Evolutionary conservation across 23 tunicate species (phyloP).

Genomic region (Corella eumyota): DNA sequence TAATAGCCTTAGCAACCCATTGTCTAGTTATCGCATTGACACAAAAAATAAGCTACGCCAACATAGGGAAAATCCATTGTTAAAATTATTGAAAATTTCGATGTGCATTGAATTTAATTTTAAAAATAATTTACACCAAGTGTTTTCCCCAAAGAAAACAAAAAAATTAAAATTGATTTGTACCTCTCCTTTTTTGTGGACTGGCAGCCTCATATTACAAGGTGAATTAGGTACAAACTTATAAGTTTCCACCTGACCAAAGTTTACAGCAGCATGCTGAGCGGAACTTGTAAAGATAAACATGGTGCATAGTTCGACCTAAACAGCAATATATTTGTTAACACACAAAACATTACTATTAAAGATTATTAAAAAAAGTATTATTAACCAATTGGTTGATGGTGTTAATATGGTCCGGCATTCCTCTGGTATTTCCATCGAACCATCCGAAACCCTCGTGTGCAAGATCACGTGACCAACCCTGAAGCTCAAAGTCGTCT

Average conservation of each 20-base stretch:
- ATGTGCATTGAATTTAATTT: too few species aligned
- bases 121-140: too few species aligned
- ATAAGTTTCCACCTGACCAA: slow-evolving; percentile 49
- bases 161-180: too few species aligned
- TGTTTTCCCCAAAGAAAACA: too few species aligned
- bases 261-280: slow-evolving; percentile 63
- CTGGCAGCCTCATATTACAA: slow-evolving; percentile 50
- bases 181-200: slow-evolving; percentile 82
- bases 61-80: too few species aligned
- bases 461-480: slow-evolving; percentile 19
- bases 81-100: too few species aligned
- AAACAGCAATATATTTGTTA: background rate
- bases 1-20: too few species aligned
- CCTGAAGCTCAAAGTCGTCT: slow-evolving; percentile 23
- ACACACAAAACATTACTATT: background rate
- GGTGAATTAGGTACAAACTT: slow-evolving; percentile 68
- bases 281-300: slow-evolving; percentile 49
- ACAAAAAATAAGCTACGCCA: too few species aligned
- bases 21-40: too few species aligned
- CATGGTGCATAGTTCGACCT: slow-evolving; percentile 25
- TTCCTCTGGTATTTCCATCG: slow-evolving; percentile 25
- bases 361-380: too few species aligned
- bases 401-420: slow-evolving; percentile 12
- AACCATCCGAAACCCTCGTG: slow-evolving; percentile 41
- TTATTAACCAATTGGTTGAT: slow-evolving; percentile 20